A percentile compares a stretch with the other conserved stretches of the same genome.
Evolutionary conservation across 2,797 vertebrate species (phyloP).

Genomic region (Labroides dimidiatus): DNA sequence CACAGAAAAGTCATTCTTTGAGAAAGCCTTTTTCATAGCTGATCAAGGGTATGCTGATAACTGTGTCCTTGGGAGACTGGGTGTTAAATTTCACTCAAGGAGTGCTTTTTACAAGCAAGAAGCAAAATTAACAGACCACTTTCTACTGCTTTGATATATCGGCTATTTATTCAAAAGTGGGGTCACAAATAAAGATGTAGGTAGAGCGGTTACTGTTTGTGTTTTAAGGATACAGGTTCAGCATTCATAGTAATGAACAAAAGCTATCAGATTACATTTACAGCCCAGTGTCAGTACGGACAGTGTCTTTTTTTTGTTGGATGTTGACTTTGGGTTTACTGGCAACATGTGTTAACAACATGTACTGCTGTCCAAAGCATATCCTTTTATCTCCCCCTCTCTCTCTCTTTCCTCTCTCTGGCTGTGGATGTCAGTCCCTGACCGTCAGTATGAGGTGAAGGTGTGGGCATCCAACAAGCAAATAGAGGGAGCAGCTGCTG

Average conservation of each 20-base stretch:
- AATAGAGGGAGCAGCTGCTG: slow-evolving; percentile 89
- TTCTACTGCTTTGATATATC: neutral
- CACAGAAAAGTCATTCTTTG: neutral
- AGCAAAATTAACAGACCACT: neutral
- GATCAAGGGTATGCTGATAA: neutral
- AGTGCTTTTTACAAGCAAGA: neutral
- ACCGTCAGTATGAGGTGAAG: slow-evolving; percentile 93
- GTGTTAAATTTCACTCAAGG: neutral
- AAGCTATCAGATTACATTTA: too few relatives aligned
- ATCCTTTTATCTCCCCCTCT: neutral
- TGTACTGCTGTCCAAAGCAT: neutral
- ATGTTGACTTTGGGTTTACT: neutral
- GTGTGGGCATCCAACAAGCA: slow-evolving; percentile 95
- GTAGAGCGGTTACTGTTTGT: neutral
- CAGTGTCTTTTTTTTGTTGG: neutral
- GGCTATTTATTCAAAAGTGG: neutral
- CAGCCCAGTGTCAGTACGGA: too few relatives aligned
- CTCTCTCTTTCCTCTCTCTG: slow-evolving; percentile 6
- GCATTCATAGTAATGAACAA: neutral
- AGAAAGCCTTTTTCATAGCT: neutral
- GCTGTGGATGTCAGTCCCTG: slow-evolving; percentile 82
- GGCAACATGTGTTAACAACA: neutral
- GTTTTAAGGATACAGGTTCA: neutral
- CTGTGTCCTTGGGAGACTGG: neutral
- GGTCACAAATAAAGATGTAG: neutral